Evolutionary conservation across 2,113 vertebrate genomes (phyloP), one percentile per base, ranked within the genome.

Genomic region (Crypturellus undulatus): DNA sequence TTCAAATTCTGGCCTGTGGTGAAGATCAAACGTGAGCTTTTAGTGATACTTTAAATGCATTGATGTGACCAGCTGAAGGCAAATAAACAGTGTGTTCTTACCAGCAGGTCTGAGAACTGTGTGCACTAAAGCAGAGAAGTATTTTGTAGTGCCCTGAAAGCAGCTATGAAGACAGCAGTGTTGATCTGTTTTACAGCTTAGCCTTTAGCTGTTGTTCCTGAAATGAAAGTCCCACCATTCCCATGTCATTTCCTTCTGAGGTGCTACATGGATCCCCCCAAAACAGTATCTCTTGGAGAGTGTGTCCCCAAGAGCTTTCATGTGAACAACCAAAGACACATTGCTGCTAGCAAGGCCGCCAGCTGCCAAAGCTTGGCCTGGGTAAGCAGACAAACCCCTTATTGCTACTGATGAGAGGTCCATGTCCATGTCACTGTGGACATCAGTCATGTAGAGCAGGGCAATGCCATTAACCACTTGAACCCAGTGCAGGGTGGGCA

Each of bases 211-310:
- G 81, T 34, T 71, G 19, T 24, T 51, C n/a, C 54, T 64, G 58
- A 64, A 76, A 36, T 28, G 32, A 92, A 76, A 40, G 58, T 85
- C 17, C 79, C 40, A 13, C 59, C 32, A 79, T 7, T 51, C 28
- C 75, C 68, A 14, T 59, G 17, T 67, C 54, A 24, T 69, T 36
- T 59, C 36, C 6, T 43, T 62, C 1, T 1, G 36, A 72, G 47
- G 3, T 30, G 30, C n/a, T n/a, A 3, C 43, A 9, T 34, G 32
- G 40, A 19, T 47, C 28, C 25, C 25, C 51, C 34, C 43, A 47
- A 51, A 40, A 49, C 3, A 64, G 51, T 24, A 26, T 59, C 25
- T n/a, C 0, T 0, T 52, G 60, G 56, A 40, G n/a, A 63, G 17
- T 3, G 6, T 71, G 52, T 84, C 34, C 62, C 47, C 4, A 18